Base-by-base conservation (phyloP, 2,797 vertebrate species). In the Periophthalmus magnuspinnatus region DNA sequence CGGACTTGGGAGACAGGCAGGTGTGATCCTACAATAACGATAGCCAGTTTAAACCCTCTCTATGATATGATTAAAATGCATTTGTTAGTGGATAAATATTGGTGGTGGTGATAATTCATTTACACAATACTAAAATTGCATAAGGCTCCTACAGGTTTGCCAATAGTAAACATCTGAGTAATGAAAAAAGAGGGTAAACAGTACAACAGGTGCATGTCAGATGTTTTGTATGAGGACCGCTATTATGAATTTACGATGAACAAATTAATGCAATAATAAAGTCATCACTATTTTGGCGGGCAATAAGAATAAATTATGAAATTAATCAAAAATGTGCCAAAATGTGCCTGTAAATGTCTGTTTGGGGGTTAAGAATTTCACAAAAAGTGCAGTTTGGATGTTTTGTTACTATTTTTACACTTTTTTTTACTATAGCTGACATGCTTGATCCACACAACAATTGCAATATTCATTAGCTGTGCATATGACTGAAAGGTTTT, bases 1-100 rank as follows among this genome's bases (percentile, higher is more conserved):
- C 67, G 76, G 83, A 83, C 73, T 75, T 65, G 19, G 83, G 79
- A 77, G 80, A 89, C 68, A 77, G 84, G 86, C 85, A 91, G 88
- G 88, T 90, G 90, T 75, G 56, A 60, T 58, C 71, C 76, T 67
- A 68, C 73, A 56, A 67, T 55, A 66, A 74, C 9, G 45, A 65
- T 22, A 16, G 22, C 1, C 60, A 61, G 60, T 68, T 65, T 24
- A 59, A 54, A 68, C 68, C 48, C 28, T 77, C 73, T 77, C 59
- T 70, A 54, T 52, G 32, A 74, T 38, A 72, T n/a, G 66, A 55
- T 36, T 41, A 47, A 67, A 38, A 63, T 45, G 10, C 17, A 61
- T 76, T 74, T 62, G 33, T 2, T 58, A n/a, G 62, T 33, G n/a
- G 66, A 68, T 33, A 69, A 73, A 74, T 36, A 64, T 64, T 67